phyloP scores from a whole-genome alignment of 2,113 vertebrate genomes.

The Lepus americanus region DNA sequence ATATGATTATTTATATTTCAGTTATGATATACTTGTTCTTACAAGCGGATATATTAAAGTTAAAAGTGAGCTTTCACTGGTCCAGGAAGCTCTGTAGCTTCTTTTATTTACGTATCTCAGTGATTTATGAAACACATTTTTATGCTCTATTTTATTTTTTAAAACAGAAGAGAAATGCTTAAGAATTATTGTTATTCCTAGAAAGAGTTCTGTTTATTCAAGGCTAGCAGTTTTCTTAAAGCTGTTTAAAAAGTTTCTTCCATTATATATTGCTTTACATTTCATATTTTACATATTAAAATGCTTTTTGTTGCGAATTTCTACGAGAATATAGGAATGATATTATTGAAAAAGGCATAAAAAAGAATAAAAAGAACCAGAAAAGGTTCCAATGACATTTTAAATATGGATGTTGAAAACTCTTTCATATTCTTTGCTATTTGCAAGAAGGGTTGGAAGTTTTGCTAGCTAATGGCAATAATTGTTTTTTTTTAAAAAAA shows the following conservation, averaged over 20 bases:
- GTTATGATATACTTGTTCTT: conserved; percentile 76
- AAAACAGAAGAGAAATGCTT: conserved; percentile 42
- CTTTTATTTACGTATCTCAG: conserved; percentile 74
- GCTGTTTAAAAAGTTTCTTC: conserved; percentile 73
- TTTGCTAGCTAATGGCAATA: conserved; percentile 81
- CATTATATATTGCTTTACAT: conserved; percentile 78
- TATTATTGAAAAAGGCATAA: conserved; percentile 71
- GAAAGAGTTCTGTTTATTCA: conserved; percentile 80
- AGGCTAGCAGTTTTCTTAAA: conserved; percentile 73
- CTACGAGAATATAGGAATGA: conserved; percentile 61
- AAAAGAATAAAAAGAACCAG: conserved; percentile 50
- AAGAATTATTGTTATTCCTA: conserved; percentile 72
- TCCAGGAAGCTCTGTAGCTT: conserved; percentile 76
- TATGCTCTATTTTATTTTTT: conserved; percentile 67
- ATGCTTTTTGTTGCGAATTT: conserved; percentile 76
- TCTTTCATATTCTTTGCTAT: conserved; percentile 79
- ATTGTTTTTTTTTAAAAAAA: conserved; percentile 76
- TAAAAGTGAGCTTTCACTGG: conserved; percentile 48
- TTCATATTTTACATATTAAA: conserved; percentile 77
- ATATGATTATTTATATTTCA: conserved; percentile 77
- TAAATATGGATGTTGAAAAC: conserved; percentile 79
- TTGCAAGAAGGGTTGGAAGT: conserved; percentile 84
- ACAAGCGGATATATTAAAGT: conserved; percentile 66
- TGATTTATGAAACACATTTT: conserved; percentile 79
- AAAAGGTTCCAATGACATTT: conserved; percentile 82